These are phyloP conservation scores for Cerastis leucographa DNA, from an alignment of 2,888 invertebrate species.

Conservation along the genomic window DNA sequence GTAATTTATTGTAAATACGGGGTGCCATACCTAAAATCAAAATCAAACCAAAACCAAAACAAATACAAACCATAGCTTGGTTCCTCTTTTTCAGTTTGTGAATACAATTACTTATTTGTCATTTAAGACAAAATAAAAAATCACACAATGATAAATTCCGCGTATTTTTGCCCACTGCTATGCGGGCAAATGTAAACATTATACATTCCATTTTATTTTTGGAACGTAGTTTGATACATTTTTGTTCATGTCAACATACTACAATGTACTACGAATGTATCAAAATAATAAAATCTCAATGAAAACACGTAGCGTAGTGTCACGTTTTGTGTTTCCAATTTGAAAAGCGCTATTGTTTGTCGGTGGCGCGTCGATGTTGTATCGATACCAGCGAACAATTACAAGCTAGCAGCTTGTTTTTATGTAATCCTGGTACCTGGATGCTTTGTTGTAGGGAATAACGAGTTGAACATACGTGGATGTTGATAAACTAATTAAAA, in stretches of 20 bases:
- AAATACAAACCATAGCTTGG: neutral
- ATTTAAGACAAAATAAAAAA: neutral
- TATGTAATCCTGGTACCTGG: constrained; percentile 39
- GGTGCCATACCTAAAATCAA: too few relatives aligned
- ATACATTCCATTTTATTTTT: neutral
- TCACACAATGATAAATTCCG: neutral
- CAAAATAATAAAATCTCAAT: constrained; percentile 42
- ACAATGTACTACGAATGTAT: constrained; percentile 8
- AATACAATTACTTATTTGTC: neutral
- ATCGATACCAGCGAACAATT: constrained; percentile 30
- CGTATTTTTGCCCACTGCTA: neutral
- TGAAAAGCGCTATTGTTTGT: constrained; percentile 50
- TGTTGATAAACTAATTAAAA: neutral
- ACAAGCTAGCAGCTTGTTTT: constrained; percentile 35
- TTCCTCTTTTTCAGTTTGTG: neutral
- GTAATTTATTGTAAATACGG: too few relatives aligned
- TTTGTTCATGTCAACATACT: neutral
- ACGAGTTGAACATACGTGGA: neutral
- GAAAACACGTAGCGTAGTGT: constrained; percentile 32
- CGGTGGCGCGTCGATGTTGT: constrained; percentile 15
- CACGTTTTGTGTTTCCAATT: constrained; percentile 52
- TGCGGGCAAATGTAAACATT: neutral
- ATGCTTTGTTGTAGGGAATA: neutral
- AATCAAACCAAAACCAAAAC: too few relatives aligned
- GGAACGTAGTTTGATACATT: neutral